Percentiles rank a stretch among this genome's conserved stretches.
Evolutionary conservation across 2,888 invertebrate genomes (phyloP).

Genomic region (Ochropacha duplaris): DNA sequence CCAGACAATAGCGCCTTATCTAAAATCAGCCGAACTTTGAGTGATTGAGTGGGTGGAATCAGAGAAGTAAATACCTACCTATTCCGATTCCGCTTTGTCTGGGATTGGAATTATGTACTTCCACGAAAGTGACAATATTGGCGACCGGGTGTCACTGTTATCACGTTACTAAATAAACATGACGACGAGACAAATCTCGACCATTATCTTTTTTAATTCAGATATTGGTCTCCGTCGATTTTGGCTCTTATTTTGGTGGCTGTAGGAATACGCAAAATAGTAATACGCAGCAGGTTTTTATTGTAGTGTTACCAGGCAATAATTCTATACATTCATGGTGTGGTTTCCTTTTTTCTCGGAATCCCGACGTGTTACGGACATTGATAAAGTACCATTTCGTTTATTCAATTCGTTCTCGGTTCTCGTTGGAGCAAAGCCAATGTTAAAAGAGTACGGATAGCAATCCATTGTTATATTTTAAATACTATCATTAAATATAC

Average conservation of each 20-base stretch:
- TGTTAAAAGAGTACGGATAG: constrained; percentile 35
- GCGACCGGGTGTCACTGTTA: neutral
- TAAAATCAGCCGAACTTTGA: neutral
- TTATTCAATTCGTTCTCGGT: constrained; percentile 50
- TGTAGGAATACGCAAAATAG: neutral
- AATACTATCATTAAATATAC: neutral
- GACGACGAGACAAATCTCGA: too few relatives aligned
- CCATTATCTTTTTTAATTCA: neutral
- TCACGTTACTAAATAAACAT: too few relatives aligned
- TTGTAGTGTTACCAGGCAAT: neutral
- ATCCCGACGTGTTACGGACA: constrained; percentile 29
- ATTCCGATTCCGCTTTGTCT: neutral
- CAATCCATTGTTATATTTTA: constrained; percentile 23
- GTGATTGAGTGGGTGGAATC: neutral
- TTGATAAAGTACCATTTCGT: constrained; percentile 48
- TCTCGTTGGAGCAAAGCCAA: constrained; percentile 47
- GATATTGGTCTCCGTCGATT: neutral
- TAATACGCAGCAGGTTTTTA: neutral
- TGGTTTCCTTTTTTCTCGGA: constrained; percentile 21
- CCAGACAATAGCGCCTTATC: neutral
- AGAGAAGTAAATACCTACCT: neutral
- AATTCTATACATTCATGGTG: too few relatives aligned
- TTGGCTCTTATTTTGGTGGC: neutral
- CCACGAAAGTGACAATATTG: neutral
- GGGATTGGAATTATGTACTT: neutral